Base-by-base conservation (phyloP, 2,888 invertebrate genomes). In the Bombylius discolor region DNA sequence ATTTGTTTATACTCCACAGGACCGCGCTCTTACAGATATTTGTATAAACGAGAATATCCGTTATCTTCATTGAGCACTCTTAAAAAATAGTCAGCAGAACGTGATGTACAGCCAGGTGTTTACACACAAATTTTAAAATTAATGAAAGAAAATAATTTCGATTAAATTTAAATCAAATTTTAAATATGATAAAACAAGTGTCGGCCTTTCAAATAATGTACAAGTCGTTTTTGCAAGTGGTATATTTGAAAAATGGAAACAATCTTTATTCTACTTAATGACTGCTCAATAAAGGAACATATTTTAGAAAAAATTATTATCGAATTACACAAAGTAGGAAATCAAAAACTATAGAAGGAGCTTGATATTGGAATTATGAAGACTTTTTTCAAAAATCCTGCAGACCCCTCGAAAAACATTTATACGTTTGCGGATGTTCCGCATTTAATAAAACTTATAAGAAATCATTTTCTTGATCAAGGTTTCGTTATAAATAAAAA, bases 371-470 rank as follows among this genome's bases (percentile, higher is more conserved):
- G 14, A 7, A 14, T 14, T 5, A 5, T 14, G 14, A 49, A 58
- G 23, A 23, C 39, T 42, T 42, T 5, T 42, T 5, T 42, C 11
- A 8, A 42, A 42, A 8, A 42, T 11, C 39, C 39, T 11, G 39
- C 11, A 42, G 39, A 42, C 5, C 4, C 8, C 2, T 42, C 6
- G 4, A 49, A 44, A 6, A 58, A 56, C 50, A 52, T 58, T 44
- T 58, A 55, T 54, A 57, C 56, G 11, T 59, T 60, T 47, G 51
- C 51, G 32, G 59, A 59, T 58, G 56, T 58, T 33, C 60, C 56
- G 14, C 58, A 60, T 51, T 8, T 60, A 42, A 52, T 58, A 3
- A 60, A 60, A 54, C 48, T 56, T 4, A 8, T 60, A 5, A 49
- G 59, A 52, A 61, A 56, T 36, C 55, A 56, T 39, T 56, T 49